Conservation (phyloP, 2,797 vertebrate species). For the Schizopygopsis pylzovi region DNA sequence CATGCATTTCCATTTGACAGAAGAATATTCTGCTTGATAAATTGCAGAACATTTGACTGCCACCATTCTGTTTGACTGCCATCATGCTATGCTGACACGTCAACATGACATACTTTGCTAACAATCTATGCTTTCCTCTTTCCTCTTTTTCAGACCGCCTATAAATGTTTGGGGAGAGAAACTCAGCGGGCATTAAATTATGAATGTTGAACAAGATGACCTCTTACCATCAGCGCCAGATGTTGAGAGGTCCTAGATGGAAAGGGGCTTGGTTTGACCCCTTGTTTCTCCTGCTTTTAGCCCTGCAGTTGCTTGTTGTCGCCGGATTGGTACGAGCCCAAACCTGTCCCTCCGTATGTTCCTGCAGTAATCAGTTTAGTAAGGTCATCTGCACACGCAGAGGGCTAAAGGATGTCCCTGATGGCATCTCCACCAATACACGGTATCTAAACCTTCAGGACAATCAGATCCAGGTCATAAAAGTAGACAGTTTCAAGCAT, state of each 20-base stretch:
- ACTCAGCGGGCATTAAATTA: constrained; percentile 96
- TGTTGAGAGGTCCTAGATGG: constrained; percentile 99
- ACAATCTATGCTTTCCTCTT: constrained; percentile 36
- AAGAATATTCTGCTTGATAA: constrained; percentile 6
- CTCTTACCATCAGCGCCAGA: constrained; percentile 99
- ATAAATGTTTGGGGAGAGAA: constrained; percentile 74
- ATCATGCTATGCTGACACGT: constrained; percentile 9
- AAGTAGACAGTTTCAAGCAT: constrained; percentile 99
- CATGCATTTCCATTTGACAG: constrained; percentile 14
- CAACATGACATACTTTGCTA: constrained; percentile 27
- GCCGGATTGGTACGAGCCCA: constrained; percentile 96
- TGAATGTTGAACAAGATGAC: constrained; percentile 99
- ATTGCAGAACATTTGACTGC: constrained; percentile 10
- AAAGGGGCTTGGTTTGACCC: constrained; percentile 99
- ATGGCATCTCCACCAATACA: constrained; percentile 98
- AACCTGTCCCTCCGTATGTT: constrained; percentile 97
- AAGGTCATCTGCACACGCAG: constrained; percentile 97
- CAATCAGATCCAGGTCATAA: constrained; percentile 98
- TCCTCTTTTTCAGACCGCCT: constrained; percentile 63
- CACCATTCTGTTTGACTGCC: constrained; percentile 28
- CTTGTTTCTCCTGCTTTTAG: constrained; percentile 96
- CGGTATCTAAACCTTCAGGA: constrained; percentile 98
- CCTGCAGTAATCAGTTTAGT: constrained; percentile 99
- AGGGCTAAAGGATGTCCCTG: constrained; percentile 94
- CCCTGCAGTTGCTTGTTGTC: constrained; percentile 97